Conservation (phyloP, 2,797 vertebrate genomes). For the Sebastes taczanowskii region DNA sequence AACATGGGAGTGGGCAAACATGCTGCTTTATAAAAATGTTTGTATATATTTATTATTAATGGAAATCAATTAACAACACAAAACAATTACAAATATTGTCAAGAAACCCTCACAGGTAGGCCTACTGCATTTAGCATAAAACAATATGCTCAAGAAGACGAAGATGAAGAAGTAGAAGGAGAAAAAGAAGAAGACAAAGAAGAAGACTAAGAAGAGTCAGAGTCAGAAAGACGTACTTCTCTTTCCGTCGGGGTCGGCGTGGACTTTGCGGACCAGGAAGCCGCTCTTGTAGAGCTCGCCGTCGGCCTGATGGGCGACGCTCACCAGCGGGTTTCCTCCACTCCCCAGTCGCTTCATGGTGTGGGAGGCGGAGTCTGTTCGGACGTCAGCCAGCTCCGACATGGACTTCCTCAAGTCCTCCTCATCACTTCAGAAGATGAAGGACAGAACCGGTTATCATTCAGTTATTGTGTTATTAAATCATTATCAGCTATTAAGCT, state of each 20-base stretch:
- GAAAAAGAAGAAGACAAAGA: not conserved
- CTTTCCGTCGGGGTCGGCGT: slow-evolving; percentile 94
- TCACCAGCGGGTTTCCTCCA: slow-evolving; percentile 89
- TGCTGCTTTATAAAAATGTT: rapidly evolving
- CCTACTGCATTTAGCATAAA: too few species aligned
- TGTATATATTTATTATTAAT: too few species aligned
- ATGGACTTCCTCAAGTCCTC: slow-evolving; percentile 94
- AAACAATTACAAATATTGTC: too few species aligned
- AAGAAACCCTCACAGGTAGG: too few species aligned
- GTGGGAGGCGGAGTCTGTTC: slow-evolving; percentile 90
- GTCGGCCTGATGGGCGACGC: slow-evolving; percentile 89
- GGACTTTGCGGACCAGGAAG: slow-evolving; percentile 94
- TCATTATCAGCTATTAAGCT: too few species aligned
- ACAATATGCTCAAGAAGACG: not conserved
- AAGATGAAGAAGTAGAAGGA: not conserved
- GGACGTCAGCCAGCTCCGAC: slow-evolving; percentile 88
- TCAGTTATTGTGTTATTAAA: not conserved
- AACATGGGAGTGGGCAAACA: too few species aligned
- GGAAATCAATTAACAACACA: too few species aligned
- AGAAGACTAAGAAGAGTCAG: not conserved
- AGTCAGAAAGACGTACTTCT: slow-evolving; percentile 82
- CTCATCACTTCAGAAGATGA: slow-evolving; percentile 83
- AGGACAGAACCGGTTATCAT: not conserved
- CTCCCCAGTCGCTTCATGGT: slow-evolving; percentile 90
- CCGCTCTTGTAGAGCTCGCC: slow-evolving; percentile 92